Percentiles rank a stretch among this genome's conserved stretches.
Evolutionary conservation across 2,888 invertebrate genomes (phyloP).

Genomic region (Drosophila conformis): DNA sequence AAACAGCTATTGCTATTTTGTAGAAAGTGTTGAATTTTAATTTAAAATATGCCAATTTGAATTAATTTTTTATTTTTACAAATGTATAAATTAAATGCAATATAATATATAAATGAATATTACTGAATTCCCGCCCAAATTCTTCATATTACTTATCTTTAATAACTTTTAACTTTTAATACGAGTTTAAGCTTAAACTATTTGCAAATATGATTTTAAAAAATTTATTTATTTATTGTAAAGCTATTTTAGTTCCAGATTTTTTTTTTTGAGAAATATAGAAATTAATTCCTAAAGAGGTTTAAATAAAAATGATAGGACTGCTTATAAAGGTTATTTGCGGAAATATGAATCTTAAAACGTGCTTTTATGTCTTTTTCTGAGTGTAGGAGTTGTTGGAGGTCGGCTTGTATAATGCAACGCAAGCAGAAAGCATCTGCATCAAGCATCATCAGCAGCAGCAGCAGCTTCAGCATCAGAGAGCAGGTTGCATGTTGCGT

Average conservation of each 20-base stretch:
- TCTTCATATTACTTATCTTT: too few relatives aligned
- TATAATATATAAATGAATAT: neutral
- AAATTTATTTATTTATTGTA: neutral
- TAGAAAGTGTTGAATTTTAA: too few relatives aligned
- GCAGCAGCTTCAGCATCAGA: constrained; percentile 22
- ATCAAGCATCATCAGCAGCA: constrained; percentile 23
- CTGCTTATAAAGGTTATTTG: too few relatives aligned
- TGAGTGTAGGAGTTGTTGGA: constrained; percentile 21
- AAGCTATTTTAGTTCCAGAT: neutral
- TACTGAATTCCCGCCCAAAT: neutral
- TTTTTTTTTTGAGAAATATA: neutral
- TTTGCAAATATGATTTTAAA: too few relatives aligned
- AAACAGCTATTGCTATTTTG: neutral
- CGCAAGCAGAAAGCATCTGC: constrained; percentile 55
- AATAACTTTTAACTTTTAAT: too few relatives aligned
- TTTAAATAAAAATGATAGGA: too few relatives aligned
- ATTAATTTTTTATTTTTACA: neutral
- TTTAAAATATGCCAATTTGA: too few relatives aligned
- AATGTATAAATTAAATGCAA: neutral
- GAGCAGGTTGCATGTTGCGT: constrained; percentile 53
- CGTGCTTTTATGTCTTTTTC: neutral
- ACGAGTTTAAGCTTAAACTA: too few relatives aligned
- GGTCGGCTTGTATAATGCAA: constrained; percentile 66
- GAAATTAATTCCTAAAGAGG: neutral
- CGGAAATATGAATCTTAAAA: too few relatives aligned